phyloP scores from a whole-genome alignment of 1,140 invertebrate genomes.

The Drosophila tani region DNA sequence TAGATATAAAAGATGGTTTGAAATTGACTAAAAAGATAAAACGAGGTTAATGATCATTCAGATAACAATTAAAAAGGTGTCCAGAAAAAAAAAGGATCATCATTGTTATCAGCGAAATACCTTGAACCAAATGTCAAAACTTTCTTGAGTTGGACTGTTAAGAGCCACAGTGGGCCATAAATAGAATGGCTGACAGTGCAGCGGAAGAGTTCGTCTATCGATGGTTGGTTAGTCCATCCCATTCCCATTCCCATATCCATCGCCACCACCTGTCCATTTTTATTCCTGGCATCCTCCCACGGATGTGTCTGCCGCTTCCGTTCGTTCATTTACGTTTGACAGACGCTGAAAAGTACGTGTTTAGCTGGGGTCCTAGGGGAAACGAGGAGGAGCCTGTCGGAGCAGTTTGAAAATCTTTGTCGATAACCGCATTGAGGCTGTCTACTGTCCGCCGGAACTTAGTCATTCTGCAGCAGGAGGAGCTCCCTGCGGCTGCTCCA shows the following conservation, averaged over 20 bases:
- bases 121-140: conserved; percentile 32
- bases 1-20: no score
- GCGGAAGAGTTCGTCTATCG: conserved; percentile 26
- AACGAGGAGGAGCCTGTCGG: background rate
- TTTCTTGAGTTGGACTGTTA: conserved; percentile 4
- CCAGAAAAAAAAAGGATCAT: no score
- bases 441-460: conserved; percentile 12
- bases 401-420: conserved; percentile 57
- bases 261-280: conserved; percentile 25
- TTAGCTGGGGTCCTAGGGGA: conserved; percentile 43
- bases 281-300: conserved; percentile 14
- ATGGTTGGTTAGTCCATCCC: conserved; percentile 8
- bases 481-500: conserved; percentile 12
- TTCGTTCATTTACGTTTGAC: conserved; percentile 57
- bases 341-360: conserved; percentile 72
- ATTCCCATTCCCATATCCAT: background rate
- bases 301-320: conserved; percentile 11
- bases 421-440: conserved; percentile 61
- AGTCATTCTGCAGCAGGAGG: conserved; percentile 16
- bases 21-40: no score
- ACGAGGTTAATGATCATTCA: no score
- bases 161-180: conserved; percentile 33
- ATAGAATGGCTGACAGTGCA: conserved; percentile 42
- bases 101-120: conserved; percentile 1
- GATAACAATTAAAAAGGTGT: background rate